Conservation (phyloP, 2,113 vertebrate species). For the Henicopernis longicauda region DNA sequence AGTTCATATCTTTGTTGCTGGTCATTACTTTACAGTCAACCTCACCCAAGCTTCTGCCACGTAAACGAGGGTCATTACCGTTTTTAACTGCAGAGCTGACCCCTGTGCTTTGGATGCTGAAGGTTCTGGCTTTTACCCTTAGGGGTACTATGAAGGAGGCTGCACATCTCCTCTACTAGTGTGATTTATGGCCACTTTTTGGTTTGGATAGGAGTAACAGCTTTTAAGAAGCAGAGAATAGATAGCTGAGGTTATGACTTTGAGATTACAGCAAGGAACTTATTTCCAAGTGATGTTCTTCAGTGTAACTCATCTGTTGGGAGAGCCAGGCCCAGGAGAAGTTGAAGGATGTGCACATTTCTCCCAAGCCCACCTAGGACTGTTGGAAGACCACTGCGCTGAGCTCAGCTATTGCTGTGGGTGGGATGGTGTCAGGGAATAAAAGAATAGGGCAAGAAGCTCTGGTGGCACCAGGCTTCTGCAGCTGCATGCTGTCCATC, state of each 20-base stretch:
- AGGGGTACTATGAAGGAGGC: fast-evolving
- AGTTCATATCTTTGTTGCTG: not conserved
- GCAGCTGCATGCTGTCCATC: not conserved
- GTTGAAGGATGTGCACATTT: not conserved
- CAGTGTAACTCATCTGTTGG: not conserved
- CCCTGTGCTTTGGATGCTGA: not conserved
- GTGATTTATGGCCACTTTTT: not conserved
- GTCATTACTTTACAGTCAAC: not conserved
- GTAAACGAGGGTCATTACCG: not conserved
- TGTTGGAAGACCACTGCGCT: not conserved
- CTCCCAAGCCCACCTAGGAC: not conserved
- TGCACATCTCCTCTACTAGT: not conserved
- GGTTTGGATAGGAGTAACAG: not conserved
- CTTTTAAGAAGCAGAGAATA: not conserved
- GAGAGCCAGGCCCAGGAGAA: not conserved
- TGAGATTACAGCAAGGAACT: not conserved
- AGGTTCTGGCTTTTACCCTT: not conserved
- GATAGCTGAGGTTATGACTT: not conserved
- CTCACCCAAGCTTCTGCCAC: not conserved
- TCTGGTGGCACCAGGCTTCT: not conserved
- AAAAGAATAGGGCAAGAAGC: not conserved
- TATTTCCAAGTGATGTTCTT: not conserved
- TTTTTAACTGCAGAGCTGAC: not conserved
- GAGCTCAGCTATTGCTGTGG: not conserved
- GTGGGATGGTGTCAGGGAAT: not conserved